These are phyloP conservation scores for Belonocnema kinseyi DNA, from an alignment of 1,140 invertebrate species.

Conservation along the genomic window DNA sequence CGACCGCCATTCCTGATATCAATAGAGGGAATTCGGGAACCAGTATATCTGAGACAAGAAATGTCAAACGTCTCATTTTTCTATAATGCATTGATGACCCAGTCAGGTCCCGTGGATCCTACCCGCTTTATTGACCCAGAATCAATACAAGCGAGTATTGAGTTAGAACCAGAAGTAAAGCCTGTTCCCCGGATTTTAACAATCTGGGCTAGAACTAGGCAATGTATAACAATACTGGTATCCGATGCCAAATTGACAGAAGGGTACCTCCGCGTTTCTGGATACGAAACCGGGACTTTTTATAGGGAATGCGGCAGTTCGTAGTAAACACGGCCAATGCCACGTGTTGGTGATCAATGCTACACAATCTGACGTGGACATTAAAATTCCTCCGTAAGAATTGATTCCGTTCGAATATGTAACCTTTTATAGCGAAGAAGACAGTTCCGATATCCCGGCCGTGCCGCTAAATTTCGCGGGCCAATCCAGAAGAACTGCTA, in stretches of 20 bases:
- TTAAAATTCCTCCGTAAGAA: no score
- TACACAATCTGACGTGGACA: no score
- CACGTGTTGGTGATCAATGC: no score
- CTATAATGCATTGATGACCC: neutral
- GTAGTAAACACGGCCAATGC: neutral
- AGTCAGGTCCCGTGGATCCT: neutral
- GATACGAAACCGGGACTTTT: no score
- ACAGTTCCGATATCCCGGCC: no score
- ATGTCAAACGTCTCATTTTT: neutral
- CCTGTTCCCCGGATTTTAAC: neutral
- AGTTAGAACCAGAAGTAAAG: neutral
- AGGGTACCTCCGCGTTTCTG: neutral
- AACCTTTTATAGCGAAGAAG: no score
- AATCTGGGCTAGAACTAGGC: neutral
- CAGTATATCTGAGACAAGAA: no score
- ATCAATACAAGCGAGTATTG: neutral
- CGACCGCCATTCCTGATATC: neutral
- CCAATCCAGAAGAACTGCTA: no score
- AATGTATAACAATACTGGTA: neutral
- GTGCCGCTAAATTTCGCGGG: no score
- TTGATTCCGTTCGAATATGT: no score
- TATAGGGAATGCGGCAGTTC: neutral
- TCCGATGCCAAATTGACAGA: neutral
- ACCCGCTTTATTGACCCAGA: neutral
- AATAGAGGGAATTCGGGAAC: no score